Base-by-base conservation (phyloP, 2,888 invertebrate genomes). In the Limnephilus marmoratus region DNA sequence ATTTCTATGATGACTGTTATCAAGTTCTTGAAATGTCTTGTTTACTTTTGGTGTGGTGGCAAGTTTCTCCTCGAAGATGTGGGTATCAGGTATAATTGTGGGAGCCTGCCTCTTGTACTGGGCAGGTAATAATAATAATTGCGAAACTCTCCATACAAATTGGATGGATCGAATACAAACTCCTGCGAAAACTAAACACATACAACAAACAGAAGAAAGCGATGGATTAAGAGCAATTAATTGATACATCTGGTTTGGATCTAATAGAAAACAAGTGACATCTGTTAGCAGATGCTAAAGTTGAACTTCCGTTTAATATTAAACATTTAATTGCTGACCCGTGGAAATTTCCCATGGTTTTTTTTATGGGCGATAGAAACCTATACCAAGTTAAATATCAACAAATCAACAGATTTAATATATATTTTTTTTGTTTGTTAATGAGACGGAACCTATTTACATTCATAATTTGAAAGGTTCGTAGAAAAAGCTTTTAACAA, bases 111-210 rank as follows among this genome's bases (percentile, higher is more conserved):
- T 24, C 68, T 68, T 18, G 18, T 18, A 68, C 68, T 68, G 24
- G 68, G 68, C 24, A 68, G 68, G 24, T 11, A 34, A 83, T 83
- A 68, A 88, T 88, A 53, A 68, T 80, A 15, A 80, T 88, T 88
- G 88, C 88, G 24, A 88, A 88, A 88, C 88, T 88, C 88, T 88
- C 88, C 88, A 88, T 34, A 88, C 80, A 80, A 88, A 88, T 88
- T 88, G 88, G 80, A 88, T 34, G 53, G 34, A 88, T 80, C 88
- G 88, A 88, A 88, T 88, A 88, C 88, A 88, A 88, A 37, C 80
- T 53, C 53, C 53, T 34, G 88, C 68, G 88, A 88, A 88, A 88
- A 68, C 37, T 34, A 68, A 88, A 68, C 53, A 9, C 68, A 86
- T 13, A 80, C 24, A 86, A 49, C 24, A 49, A 37, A 86, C 45